Evolutionary conservation across 2,113 vertebrate genomes (phyloP).

Genomic region (Stigmatopora argus): DNA sequence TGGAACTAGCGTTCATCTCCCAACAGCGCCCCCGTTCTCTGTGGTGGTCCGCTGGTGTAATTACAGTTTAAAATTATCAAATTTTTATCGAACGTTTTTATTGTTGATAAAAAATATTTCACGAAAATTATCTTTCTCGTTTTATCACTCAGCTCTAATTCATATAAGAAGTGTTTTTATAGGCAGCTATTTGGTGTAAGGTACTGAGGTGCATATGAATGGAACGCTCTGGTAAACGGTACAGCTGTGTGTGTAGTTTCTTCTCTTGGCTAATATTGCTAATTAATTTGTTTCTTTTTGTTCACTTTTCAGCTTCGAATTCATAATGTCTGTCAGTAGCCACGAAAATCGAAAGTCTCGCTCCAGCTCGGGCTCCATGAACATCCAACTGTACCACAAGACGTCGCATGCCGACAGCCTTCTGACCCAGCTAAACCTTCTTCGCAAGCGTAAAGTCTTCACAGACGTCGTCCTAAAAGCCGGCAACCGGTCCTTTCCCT

Average conservation of each 20-base stretch:
- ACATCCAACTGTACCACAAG: constrained; percentile 77
- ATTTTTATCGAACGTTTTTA: too few species aligned
- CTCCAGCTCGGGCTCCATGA: constrained; percentile 76
- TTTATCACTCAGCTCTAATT: too few species aligned
- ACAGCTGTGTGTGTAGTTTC: background rate
- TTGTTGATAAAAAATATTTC: too few species aligned
- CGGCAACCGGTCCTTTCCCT: constrained; percentile 71
- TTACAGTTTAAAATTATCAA: too few species aligned
- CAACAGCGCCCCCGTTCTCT: too few species aligned
- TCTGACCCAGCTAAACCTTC: constrained; percentile 77
- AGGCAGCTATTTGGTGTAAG: background rate
- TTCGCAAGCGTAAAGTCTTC: constrained; percentile 75
- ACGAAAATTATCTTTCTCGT: too few species aligned
- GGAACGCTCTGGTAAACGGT: background rate
- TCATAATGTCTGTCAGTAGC: constrained; percentile 77
- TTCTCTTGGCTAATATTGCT: background rate
- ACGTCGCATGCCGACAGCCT: constrained; percentile 71
- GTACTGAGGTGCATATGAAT: background rate
- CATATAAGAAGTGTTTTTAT: background rate
- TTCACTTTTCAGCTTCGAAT: constrained; percentile 28
- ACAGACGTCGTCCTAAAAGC: constrained; percentile 76
- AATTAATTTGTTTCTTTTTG: background rate
- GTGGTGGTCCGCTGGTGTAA: too few species aligned
- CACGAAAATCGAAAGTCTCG: constrained; percentile 83
- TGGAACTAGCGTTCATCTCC: too few species aligned